These are phyloP conservation scores for Diachasmimorpha longicaudata DNA, from an alignment of 1,140 invertebrate species.

Conservation along the genomic window DNA sequence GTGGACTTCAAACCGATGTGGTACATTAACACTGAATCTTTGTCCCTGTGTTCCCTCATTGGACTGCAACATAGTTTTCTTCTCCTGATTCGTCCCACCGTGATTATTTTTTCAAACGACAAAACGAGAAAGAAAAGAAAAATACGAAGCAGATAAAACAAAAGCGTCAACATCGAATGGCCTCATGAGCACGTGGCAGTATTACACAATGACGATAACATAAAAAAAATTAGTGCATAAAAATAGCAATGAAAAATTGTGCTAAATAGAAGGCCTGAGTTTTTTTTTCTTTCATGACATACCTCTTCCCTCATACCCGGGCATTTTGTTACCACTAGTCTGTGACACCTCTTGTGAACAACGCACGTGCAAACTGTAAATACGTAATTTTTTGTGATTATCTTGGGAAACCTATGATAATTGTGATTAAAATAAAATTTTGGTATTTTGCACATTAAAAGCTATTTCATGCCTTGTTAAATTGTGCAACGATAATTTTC, in stretches of 20 bases:
- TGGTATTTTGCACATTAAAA: conserved; percentile 36
- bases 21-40: conserved; percentile 97
- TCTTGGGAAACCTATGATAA: not conserved
- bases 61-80: conserved; percentile 54
- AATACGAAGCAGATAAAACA: conserved; percentile 29
- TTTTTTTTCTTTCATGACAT: conserved; percentile 31
- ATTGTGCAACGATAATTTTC: conserved; percentile 18
- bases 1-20: conserved; percentile 92
- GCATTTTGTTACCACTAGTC: conserved; percentile 92
- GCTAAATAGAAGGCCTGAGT: not conserved
- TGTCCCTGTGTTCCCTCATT: conserved; percentile 68
- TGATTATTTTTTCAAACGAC: conserved; percentile 28
- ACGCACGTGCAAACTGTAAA: conserved; percentile 94
- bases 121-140: conserved; percentile 33
- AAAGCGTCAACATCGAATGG: conserved; percentile 9
- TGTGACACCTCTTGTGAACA: conserved; percentile 96
- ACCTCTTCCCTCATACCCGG: conserved; percentile 94
- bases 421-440: conserved; percentile 10
- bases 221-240: conserved; percentile 8
- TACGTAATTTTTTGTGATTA: not conserved
- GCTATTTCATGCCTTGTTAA: conserved; percentile 44
- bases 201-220: not conserved
- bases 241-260: conserved; percentile 5
- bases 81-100: conserved; percentile 30
- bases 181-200: not conserved